Evolutionary conservation across 2,888 invertebrate species (phyloP).

Genomic region (Agelastica alni): DNA sequence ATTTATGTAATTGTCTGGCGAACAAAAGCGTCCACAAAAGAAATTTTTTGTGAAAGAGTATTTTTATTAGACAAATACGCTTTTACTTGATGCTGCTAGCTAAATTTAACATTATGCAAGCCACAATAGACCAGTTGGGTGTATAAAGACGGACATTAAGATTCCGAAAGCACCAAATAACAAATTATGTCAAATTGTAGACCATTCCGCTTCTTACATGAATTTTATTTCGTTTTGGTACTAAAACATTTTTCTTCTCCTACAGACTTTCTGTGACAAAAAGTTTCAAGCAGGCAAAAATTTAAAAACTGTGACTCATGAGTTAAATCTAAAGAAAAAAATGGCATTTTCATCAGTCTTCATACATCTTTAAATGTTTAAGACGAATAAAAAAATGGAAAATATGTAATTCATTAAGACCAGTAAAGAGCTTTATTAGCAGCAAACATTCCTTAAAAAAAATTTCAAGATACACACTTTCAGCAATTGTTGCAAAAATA

Average conservation of each 20-base stretch:
- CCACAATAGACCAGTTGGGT: too few relatives aligned
- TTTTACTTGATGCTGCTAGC: background rate
- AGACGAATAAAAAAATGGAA: background rate
- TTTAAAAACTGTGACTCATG: background rate
- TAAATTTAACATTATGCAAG: too few relatives aligned
- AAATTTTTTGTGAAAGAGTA: background rate
- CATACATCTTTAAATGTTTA: background rate
- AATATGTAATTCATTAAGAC: background rate
- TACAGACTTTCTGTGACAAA: background rate
- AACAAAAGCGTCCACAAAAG: background rate
- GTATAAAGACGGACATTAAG: background rate
- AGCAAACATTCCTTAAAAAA: background rate
- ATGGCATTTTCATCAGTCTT: background rate
- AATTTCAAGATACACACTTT: background rate
- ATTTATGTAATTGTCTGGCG: too few relatives aligned
- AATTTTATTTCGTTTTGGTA: background rate
- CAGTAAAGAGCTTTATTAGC: background rate
- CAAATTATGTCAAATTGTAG: background rate
- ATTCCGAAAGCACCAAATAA: background rate
- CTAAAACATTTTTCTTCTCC: background rate
- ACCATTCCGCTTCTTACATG: background rate
- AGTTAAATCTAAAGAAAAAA: background rate
- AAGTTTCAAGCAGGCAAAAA: background rate
- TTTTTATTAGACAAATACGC: background rate
- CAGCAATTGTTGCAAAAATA: too few relatives aligned